phyloP scores from a whole-genome alignment of 2,113 vertebrate species.

The Gobio gobio region DNA sequence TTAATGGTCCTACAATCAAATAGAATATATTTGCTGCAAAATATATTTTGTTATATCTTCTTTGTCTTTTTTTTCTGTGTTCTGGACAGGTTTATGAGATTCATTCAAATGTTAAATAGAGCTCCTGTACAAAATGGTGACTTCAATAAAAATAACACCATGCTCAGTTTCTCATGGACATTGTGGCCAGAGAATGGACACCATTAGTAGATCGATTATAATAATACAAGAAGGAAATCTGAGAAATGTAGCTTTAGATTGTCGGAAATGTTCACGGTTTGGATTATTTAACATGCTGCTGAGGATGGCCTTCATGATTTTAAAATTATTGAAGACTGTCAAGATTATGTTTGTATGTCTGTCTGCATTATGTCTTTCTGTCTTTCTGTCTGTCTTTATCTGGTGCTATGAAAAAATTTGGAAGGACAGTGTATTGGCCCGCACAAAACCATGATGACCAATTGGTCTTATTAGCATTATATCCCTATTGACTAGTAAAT shows the following conservation, averaged over 20 bases:
- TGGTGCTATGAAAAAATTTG: background rate
- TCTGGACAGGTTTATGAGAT: background rate
- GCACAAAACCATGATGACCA: background rate
- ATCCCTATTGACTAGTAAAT: background rate
- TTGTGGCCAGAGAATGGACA: background rate
- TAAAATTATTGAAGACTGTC: background rate
- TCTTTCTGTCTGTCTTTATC: slow-evolving; percentile 9
- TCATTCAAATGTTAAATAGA: background rate
- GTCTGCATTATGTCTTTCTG: background rate
- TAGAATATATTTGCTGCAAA: background rate
- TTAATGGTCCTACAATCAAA: background rate
- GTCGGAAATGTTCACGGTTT: background rate
- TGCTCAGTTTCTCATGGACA: background rate
- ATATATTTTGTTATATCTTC: background rate
- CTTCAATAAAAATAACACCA: background rate
- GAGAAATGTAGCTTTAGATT: background rate
- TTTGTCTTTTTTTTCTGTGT: background rate
- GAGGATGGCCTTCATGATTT: slow-evolving; percentile 1
- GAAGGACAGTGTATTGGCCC: slow-evolving; percentile 33
- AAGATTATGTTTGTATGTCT: slow-evolving; percentile 7
- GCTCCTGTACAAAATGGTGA: background rate
- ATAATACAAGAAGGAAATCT: background rate
- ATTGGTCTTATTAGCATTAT: background rate
- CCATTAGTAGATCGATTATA: background rate
- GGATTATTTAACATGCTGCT: background rate